Percentiles rank a stretch among this genome's conserved stretches.
Conservation (phyloP, 2,888 invertebrate genomes). For the Parapristionchus giblindavisi region DNA sequence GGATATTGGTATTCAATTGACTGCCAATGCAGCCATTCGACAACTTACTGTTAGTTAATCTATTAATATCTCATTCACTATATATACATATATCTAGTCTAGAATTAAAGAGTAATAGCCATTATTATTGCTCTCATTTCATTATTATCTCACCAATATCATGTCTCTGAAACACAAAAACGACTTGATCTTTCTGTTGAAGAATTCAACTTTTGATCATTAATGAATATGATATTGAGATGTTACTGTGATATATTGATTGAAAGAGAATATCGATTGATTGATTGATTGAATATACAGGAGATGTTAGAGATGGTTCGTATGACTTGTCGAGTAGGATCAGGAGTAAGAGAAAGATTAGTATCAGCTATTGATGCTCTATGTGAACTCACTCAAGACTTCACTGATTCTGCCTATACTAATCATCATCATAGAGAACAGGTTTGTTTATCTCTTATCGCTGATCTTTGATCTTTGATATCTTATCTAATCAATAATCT, state of each 20-base stretch:
- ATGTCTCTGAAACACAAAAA: background rate
- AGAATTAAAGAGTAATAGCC: too few species aligned
- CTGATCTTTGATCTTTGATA: background rate
- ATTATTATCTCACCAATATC: background rate
- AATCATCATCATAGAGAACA: conserved; percentile 95
- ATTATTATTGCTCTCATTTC: too few species aligned
- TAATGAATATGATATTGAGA: too few species aligned
- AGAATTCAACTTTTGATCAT: too few species aligned
- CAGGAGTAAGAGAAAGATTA: conserved; percentile 81
- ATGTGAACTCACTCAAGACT: conserved; percentile 83
- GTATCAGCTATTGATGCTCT: conserved; percentile 86
- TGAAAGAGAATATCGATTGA: too few species aligned
- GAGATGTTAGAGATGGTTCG: conserved; percentile 86
- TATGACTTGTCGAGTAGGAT: conserved; percentile 79
- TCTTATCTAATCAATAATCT: background rate
- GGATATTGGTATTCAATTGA: conserved; percentile 72
- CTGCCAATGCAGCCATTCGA: conserved; percentile 82
- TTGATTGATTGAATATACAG: conserved; percentile 54
- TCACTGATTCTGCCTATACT: conserved; percentile 91
- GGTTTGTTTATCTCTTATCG: conserved; percentile 39
- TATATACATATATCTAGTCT: too few species aligned
- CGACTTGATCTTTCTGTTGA: conserved; percentile 1
- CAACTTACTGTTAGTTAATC: conserved; percentile 77
- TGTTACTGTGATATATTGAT: too few species aligned
- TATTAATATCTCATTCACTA: too few species aligned